These are phyloP conservation scores for Hyles lineata DNA, from an alignment of 2,888 invertebrate genomes.

Conservation along the genomic window DNA sequence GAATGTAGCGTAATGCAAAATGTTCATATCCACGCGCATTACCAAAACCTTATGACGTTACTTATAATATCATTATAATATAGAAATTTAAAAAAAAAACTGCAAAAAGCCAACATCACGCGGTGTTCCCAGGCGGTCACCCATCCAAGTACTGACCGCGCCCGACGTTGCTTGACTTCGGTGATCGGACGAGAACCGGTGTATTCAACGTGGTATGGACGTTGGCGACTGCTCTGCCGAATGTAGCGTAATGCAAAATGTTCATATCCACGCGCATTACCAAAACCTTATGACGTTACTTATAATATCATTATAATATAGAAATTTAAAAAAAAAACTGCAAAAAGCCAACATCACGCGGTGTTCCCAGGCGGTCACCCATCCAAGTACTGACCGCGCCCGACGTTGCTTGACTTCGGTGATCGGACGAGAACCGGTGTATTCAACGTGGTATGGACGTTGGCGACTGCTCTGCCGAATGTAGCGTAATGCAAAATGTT, in stretches of 20 bases:
- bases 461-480: slow-evolving; percentile 40
- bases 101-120: slow-evolving; percentile 69
- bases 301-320: no score
- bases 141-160: slow-evolving; percentile 81
- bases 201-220: slow-evolving; percentile 78
- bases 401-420: slow-evolving; percentile 82
- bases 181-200: slow-evolving; percentile 82
- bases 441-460: slow-evolving; percentile 77
- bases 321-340: not conserved
- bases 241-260: no score
- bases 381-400: slow-evolving; percentile 81
- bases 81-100: not conserved
- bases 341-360: slow-evolving; percentile 71
- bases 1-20: no score
- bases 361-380: slow-evolving; percentile 81
- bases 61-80: no score
- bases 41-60: no score
- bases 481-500: no score
- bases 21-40: no score
- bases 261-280: no score
- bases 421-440: slow-evolving; percentile 82
- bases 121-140: slow-evolving; percentile 79
- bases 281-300: no score
- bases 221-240: slow-evolving; percentile 45
- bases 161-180: slow-evolving; percentile 81